Evolutionary conservation across 2,888 invertebrate genomes (phyloP).

Genomic region (Eupithecia pulchellata): DNA sequence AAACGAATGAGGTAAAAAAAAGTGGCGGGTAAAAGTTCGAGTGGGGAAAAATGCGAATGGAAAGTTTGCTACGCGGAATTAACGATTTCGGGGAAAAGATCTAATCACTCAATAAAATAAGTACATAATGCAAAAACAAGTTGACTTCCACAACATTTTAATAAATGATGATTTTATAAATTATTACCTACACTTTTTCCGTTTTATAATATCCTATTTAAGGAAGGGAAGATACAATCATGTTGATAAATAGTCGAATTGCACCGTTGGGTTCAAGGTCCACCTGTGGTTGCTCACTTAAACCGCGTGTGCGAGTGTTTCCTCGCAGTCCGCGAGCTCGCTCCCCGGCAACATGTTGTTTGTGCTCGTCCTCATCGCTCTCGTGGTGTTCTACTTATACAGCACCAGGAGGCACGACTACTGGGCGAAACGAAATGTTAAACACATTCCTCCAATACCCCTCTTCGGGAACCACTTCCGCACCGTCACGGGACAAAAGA

Average conservation of each 20-base stretch:
- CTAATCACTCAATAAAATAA: too few species aligned
- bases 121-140: background rate
- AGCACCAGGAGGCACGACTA: conserved; percentile 61
- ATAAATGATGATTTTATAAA: background rate
- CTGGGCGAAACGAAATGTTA: conserved; percentile 66
- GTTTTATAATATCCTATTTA: background rate
- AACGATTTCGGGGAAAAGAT: too few species aligned
- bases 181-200: background rate
- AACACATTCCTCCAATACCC: conserved; percentile 61
- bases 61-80: too few species aligned
- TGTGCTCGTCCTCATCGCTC: conserved; percentile 13
- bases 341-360: conserved; percentile 23
- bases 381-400: conserved; percentile 55
- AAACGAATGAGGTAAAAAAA: too few species aligned
- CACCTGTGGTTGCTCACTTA: background rate
- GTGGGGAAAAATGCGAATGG: too few species aligned
- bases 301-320: conserved; percentile 4
- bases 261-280: conserved; percentile 10
- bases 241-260: background rate
- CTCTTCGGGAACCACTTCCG: conserved; percentile 63
- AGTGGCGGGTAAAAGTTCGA: too few species aligned
- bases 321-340: conserved; percentile 13
- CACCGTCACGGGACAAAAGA: conserved; percentile 56
- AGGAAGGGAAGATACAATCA: background rate
- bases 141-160: background rate